Evolutionary conservation across 2,113 vertebrate species (phyloP).

Genomic region (Corydoras sp.): DNA sequence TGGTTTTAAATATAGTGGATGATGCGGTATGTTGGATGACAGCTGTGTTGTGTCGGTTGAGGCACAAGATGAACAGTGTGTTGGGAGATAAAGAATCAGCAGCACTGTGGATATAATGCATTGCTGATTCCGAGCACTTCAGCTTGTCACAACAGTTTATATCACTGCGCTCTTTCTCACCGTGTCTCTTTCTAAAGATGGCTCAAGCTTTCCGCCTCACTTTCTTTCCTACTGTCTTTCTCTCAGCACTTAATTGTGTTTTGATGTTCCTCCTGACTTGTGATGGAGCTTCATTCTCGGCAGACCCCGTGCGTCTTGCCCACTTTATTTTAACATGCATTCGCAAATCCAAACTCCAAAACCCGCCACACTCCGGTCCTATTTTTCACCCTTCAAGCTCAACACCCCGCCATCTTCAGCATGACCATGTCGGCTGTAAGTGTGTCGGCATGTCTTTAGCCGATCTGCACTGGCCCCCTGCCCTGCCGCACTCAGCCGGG

Average conservation of each 20-base stretch:
- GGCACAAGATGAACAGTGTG: slow-evolving; percentile 10
- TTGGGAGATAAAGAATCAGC: slow-evolving; percentile 3
- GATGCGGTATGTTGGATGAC: background rate
- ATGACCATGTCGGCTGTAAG: slow-evolving; percentile 30
- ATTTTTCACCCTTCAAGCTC: background rate
- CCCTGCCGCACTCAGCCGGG: slow-evolving; percentile 54
- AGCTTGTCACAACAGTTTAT: slow-evolving; percentile 38
- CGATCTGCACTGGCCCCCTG: slow-evolving; percentile 46
- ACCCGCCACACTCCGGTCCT: background rate
- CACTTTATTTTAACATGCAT: slow-evolving; percentile 23
- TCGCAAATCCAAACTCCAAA: slow-evolving; percentile 12
- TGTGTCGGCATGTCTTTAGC: slow-evolving; percentile 29
- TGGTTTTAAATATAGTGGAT: background rate
- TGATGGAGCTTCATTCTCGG: slow-evolving; percentile 77
- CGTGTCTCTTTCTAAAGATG: slow-evolving; percentile 21
- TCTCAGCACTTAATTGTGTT: slow-evolving; percentile 89
- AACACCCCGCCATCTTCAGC: background rate
- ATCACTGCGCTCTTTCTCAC: slow-evolving; percentile 22
- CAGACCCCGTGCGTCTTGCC: slow-evolving; percentile 60
- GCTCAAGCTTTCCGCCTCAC: slow-evolving; percentile 3
- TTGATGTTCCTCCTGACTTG: slow-evolving; percentile 84
- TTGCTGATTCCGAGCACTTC: slow-evolving; percentile 29
- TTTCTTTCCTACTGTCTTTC: slow-evolving; percentile 12
- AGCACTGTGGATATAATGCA: slow-evolving; percentile 12
- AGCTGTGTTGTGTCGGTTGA: slow-evolving; percentile 13